Base-by-base conservation (phyloP, 2,113 vertebrate species). In the Ophiodon elongatus region DNA sequence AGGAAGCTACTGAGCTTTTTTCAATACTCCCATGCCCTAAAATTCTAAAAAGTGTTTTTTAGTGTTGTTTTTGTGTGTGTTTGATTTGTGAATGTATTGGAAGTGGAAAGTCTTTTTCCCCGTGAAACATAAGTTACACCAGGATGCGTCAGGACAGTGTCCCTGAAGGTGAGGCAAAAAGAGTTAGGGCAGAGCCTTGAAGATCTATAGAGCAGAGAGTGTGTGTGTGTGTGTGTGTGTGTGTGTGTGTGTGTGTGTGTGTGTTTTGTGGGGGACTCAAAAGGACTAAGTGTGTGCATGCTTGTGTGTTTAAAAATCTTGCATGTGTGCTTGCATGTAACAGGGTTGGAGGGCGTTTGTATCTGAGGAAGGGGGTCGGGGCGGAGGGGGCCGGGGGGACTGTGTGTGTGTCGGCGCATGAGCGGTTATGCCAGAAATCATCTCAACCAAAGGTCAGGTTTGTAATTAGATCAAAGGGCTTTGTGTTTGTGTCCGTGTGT, bases 391-490 rank as follows among this genome's bases (percentile, higher is more conserved):
- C n/a, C 8, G 43, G 45, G 29, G 52, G 45, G 17, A 41, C 2
- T 45, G 29, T 54, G 41, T 70, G 52, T 68, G 31, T 80, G 45
- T 79, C 4, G 6, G 43, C 50, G 25, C 57, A 45, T 60, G 78
- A 35, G 41, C 6, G 7, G 54, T 64, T 77, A 41, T 79, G 70
- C 70, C 60, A 64, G 70, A 41, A 79, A 57, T 84, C 73, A 83
- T 87, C 84, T 87, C 43, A 87, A 75, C 82, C 71, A 83, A 91
- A 93, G 92, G 85, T 85, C 87, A 83, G 81, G 52, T 80, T 75
- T 88, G 84, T 89, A 86, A 88, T 85, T 78, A 76, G 75, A 90
- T 91, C 78, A 90, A 90, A 87, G 65, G 23, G 39, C 66, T 76
- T 15, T 19, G 15, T 62, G 33, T 62, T 13, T 85, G 52, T 35